Conservation (phyloP, 2,888 invertebrate genomes). For the Agrilus biguttatus region DNA sequence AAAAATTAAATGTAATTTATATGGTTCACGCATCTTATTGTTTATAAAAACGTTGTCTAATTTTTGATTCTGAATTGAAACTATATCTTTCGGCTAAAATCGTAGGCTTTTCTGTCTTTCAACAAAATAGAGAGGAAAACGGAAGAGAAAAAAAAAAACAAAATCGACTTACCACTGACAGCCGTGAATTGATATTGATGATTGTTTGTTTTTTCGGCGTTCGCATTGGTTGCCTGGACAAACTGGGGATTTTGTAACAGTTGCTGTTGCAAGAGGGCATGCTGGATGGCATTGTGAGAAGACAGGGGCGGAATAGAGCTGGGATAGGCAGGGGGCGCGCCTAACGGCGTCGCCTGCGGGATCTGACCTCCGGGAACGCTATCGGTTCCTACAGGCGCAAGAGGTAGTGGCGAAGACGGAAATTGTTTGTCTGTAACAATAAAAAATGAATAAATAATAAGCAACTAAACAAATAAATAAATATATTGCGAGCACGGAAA, state of each 20-base stretch:
- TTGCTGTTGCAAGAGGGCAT: constrained; percentile 36
- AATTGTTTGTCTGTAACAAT: constrained; percentile 33
- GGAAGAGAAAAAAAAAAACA: not conserved
- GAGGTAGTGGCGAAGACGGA: constrained; percentile 27
- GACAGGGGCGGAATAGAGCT: constrained; percentile 29
- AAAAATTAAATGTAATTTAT: no score
- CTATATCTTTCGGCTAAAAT: no score
- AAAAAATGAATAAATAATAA: not conserved
- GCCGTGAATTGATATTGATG: no score
- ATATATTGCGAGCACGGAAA: no score
- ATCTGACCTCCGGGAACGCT: constrained; percentile 12
- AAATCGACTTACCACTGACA: constrained; percentile 30
- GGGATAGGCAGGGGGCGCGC: constrained; percentile 29
- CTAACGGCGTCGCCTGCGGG: constrained; percentile 20
- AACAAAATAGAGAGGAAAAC: no score
- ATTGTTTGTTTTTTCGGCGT: constrained; percentile 36
- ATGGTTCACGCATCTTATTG: no score
- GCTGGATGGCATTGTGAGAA: constrained; percentile 22
- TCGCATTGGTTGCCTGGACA: constrained; percentile 24
- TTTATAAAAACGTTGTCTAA: no score
- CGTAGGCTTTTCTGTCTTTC: no score
- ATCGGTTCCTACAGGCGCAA: constrained; percentile 23
- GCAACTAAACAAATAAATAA: no score
- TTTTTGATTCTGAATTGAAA: not conserved
- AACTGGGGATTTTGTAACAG: constrained; percentile 40